phyloP scores from a whole-genome alignment of 2,888 invertebrate genomes.

The Auanema sp. region DNA sequence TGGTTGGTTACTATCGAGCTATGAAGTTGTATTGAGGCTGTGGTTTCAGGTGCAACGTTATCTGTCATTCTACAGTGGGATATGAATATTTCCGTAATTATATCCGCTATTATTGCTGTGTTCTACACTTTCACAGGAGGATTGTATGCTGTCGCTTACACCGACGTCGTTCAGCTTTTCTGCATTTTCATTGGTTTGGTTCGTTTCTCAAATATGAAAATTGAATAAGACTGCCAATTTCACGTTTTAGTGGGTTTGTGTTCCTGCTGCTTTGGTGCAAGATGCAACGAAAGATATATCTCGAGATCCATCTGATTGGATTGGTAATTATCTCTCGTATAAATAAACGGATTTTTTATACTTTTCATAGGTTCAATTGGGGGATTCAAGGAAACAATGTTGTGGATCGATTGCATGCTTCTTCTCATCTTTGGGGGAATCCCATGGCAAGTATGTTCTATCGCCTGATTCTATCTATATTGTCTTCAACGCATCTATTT shows the following conservation, averaged over 20 bases:
- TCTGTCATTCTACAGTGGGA: constrained; percentile 96
- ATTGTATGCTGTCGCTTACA: constrained; percentile 95
- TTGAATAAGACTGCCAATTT: neutral
- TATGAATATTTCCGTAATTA: constrained; percentile 85
- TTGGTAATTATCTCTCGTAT: constrained; percentile 70
- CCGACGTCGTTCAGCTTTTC: constrained; percentile 95
- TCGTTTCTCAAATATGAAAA: constrained; percentile 42
- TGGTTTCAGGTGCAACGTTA: constrained; percentile 86
- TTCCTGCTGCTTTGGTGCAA: constrained; percentile 90
- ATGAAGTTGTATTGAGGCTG: neutral
- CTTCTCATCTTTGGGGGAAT: constrained; percentile 91
- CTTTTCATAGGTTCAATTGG: constrained; percentile 16
- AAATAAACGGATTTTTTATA: neutral
- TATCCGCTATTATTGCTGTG: constrained; percentile 92
- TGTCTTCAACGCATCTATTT: constrained; percentile 8
- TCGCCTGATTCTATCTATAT: neutral
- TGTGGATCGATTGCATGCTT: constrained; percentile 84
- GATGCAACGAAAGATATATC: constrained; percentile 80
- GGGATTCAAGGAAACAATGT: constrained; percentile 66
- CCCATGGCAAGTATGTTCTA: constrained; percentile 81
- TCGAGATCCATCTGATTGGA: constrained; percentile 77
- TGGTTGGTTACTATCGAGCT: constrained; percentile 69
- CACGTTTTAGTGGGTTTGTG: constrained; percentile 82
- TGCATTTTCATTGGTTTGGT: constrained; percentile 94
- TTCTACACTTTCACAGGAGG: constrained; percentile 89